These are phyloP conservation scores for Pangasius mekongensis DNA, from an alignment of 2,797 vertebrate species.

Conservation along the genomic window DNA sequence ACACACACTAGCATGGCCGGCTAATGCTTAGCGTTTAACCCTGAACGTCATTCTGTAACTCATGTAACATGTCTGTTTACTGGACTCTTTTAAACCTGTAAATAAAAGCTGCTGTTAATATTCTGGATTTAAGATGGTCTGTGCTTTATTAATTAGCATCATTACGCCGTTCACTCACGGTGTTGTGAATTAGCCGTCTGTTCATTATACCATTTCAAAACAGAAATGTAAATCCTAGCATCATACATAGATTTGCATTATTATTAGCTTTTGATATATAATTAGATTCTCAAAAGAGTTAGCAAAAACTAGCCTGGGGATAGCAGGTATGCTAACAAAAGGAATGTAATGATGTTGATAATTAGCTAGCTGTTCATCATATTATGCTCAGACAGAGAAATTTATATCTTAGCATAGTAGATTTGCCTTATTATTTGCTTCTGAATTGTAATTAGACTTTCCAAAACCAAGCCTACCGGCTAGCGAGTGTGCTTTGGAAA, in stretches of 20 bases:
- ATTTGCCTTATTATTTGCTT: not conserved
- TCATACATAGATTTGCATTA: not conserved
- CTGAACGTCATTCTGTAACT: not conserved
- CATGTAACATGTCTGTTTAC: not conserved
- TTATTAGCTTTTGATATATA: not conserved
- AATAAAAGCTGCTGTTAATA: not conserved
- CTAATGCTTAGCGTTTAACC: not conserved
- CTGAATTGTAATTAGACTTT: conserved; percentile 8
- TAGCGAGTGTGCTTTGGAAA: not conserved
- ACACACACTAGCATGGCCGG: not conserved
- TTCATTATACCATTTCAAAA: too few relatives aligned
- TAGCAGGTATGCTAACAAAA: not conserved
- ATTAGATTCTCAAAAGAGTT: not conserved
- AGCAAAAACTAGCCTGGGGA: too few relatives aligned
- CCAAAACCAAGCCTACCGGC: not conserved
- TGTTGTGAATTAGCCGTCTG: not conserved
- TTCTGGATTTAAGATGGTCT: not conserved
- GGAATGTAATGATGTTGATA: not conserved
- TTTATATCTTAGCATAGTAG: too few relatives aligned
- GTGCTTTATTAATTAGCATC: not conserved
- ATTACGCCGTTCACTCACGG: not conserved
- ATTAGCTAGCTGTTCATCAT: not conserved
- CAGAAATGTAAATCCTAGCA: not conserved
- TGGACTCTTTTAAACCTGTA: not conserved
- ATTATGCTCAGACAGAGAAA: not conserved